These are phyloP conservation scores for Acanthoscelides obtectus DNA, from an alignment of 2,888 invertebrate species.

Conservation along the genomic window DNA sequence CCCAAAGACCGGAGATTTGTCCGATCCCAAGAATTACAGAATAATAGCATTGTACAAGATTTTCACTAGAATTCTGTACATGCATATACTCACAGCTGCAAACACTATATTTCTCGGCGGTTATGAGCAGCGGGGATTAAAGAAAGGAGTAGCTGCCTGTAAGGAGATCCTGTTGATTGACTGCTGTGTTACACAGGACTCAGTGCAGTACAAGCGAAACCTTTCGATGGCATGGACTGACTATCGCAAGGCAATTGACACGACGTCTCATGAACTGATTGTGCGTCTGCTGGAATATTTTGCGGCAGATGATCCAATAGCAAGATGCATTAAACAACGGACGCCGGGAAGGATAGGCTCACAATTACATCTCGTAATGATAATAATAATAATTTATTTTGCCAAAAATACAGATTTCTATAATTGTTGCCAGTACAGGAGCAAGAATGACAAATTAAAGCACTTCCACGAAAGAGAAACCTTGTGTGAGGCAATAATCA, in stretches of 20 bases:
- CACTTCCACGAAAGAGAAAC: too few species aligned
- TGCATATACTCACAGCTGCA: not conserved
- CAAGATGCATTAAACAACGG: not conserved
- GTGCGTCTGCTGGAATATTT: not conserved
- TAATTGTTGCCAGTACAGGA: too few species aligned
- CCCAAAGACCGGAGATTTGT: constrained; percentile 8
- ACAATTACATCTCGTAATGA: too few species aligned
- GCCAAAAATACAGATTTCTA: too few species aligned
- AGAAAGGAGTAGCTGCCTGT: constrained; percentile 5
- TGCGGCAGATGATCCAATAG: not conserved
- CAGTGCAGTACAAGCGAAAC: not conserved
- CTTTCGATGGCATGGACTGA: constrained; percentile 9
- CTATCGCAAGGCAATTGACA: not conserved
- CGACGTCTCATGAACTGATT: too few species aligned
- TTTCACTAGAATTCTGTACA: constrained; percentile 6
- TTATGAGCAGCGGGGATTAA: constrained; percentile 17
- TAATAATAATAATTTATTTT: too few species aligned
- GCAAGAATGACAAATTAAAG: too few species aligned
- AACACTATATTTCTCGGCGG: not conserved
- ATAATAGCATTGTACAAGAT: constrained; percentile 10
- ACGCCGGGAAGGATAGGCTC: too few species aligned
- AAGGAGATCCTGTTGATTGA: constrained; percentile 12
- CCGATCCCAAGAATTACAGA: constrained; percentile 6
- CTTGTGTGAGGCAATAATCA: too few species aligned
- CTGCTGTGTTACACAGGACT: constrained; percentile 5